Evolutionary conservation across 2,113 vertebrate genomes (phyloP), one percentile per base, ranked within the genome.

Genomic region (Hydrochoerus hydrochaeris): DNA sequence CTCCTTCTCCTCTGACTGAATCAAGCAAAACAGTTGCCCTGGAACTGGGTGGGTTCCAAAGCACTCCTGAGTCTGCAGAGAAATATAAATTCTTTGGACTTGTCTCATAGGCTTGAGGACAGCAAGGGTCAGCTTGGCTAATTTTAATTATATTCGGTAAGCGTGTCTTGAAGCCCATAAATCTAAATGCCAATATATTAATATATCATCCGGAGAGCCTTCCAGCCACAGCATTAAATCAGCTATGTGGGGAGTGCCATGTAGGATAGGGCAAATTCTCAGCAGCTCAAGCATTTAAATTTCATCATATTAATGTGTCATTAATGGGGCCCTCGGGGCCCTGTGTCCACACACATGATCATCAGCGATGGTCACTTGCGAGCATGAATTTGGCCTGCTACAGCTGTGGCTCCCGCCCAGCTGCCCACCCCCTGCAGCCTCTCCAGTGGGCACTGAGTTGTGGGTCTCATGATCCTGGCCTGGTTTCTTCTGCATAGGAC

Each of bases 111-210:
- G 82, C 85, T 94, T 30, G 71, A 95, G 95, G 88, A 96, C 92
- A 95, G 85, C 54, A 85, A 93, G 95, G 95, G 94, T 88, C 97
- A 97, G 93, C n/a, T 46, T 93, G 88, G 88, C 92, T 96, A 95
- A 97, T 97, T 96, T 97, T 97, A 97, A 97, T 97, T 97, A 94
- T 95, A 92, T 95, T 97, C 65, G 0, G 52, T 95, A 92, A 97
- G 92, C 46, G 67, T 95, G 81, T 93, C 94, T 98, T 85, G 30
- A 93, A 97, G 88, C 75, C 92, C 88, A 97, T 97, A 96, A 92
- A 94, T 96, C 94, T 95, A 95, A 97, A 94, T 96, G 96, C 88
- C 95, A 95, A 97, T 96, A 96, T 95, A 97, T 96, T 92, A 95
- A 96, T 95, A 96, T 32, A 93, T 93, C 87, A 92, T 71, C 86